Conservation (phyloP, 2,888 invertebrate species). For the Pegoplata infirma region DNA sequence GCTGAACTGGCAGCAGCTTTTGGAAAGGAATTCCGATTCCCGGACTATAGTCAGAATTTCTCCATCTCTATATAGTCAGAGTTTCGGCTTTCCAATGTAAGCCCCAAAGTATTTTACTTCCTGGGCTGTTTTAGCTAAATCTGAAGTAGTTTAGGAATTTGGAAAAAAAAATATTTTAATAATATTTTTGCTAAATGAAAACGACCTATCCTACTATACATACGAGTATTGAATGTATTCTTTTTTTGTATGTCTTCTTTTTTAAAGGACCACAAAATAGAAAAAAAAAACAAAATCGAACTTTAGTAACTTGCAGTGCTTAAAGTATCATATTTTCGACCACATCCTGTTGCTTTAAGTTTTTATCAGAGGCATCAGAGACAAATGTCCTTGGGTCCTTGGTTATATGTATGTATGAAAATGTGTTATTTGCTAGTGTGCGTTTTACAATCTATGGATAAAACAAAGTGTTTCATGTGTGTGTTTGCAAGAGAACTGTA, state of each 20-base stretch:
- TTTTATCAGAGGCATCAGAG: slow-evolving; percentile 27
- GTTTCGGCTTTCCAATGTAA: no score
- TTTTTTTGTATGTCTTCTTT: background rate
- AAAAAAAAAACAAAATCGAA: background rate
- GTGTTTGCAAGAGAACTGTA: background rate
- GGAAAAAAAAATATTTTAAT: no score
- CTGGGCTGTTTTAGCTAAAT: no score
- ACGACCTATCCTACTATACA: no score
- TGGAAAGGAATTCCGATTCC: no score
- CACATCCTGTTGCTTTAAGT: slow-evolving; percentile 51
- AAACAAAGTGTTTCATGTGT: background rate
- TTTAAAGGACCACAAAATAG: background rate
- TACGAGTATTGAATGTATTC: background rate
- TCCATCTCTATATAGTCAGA: no score
- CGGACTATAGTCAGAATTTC: no score
- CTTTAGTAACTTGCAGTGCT: background rate
- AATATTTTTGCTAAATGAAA: no score
- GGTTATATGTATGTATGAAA: background rate
- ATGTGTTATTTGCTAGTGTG: background rate
- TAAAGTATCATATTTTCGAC: slow-evolving; percentile 30
- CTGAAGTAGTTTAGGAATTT: no score
- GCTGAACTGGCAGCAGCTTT: no score
- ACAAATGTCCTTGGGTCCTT: slow-evolving; percentile 6
- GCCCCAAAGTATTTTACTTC: no score
- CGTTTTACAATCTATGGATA: background rate